Base-by-base conservation (phyloP, 2,888 invertebrate genomes). In the Piscicola geometra region DNA sequence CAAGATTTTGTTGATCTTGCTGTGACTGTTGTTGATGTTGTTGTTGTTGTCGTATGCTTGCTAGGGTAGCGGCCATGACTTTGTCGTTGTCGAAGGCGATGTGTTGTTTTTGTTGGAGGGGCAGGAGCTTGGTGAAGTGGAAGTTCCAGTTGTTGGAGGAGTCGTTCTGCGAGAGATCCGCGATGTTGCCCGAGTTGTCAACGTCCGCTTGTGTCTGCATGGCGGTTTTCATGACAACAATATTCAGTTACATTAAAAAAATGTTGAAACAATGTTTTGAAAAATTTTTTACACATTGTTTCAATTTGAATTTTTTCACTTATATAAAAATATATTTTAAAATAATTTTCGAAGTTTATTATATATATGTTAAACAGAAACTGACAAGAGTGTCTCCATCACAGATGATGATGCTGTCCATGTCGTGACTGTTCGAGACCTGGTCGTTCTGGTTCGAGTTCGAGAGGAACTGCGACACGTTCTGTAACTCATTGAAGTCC, bases 51-150 rank as follows among this genome's bases (percentile, higher is more conserved):
- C 73, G 52, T 32, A 73, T 73, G 32, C 64, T 56, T 1, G 60
- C 52, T 64, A 73, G 28, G n/a, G 73, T 56, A 9, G 73, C 73
- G 2, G 73, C 73, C 73, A 73, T 73, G 25, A 73, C 52, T 64
- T 73, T 73, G 21, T 52, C 52, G 21, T 73, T 73, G 21, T 73
- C 73, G 21, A 71, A 25, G 52, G 50, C 15, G 25, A 71, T 71
- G 5, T 52, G 71, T 52, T 71, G 50, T 35, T 71, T 41, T 12
- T 64, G 64, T 67, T 67, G 67, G 28, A 32, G 12, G 21, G 67
- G 67, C 9, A 67, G n/a, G 28, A 73, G n/a, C 30, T 73, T 73
- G 35, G 60, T 35, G 33, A 73, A 73, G 21, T 52, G 60, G 41
- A 73, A 64, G 25, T 28, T 47, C 73, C 73, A 73, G 33, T 33